A percentile compares a stretch with the other conserved stretches of the same genome.
These are phyloP conservation scores for Acipenser ruthenus DNA, from an alignment of 2,797 vertebrate species.

Conservation along the genomic window DNA sequence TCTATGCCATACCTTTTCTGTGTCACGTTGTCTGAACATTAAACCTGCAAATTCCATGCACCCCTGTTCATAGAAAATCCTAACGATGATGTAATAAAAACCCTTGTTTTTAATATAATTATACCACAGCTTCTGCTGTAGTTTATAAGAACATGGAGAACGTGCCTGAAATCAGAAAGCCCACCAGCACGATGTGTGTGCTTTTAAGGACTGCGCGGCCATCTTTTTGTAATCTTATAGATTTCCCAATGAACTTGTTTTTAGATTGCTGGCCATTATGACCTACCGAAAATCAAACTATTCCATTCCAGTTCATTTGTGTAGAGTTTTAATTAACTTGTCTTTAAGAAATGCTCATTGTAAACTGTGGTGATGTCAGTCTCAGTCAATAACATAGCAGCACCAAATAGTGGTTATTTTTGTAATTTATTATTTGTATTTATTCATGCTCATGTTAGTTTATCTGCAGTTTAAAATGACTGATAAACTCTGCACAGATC, in stretches of 20 bases:
- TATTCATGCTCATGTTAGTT: conserved; percentile 57
- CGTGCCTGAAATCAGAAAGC: too few relatives aligned
- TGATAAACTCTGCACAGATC: conserved; percentile 40
- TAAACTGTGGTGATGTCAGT: not conserved
- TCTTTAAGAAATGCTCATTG: conserved; percentile 35
- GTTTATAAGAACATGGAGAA: too few relatives aligned
- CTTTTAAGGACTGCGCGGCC: not conserved
- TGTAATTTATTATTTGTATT: conserved; percentile 43
- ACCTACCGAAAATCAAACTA: conserved; percentile 4
- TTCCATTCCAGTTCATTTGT: conserved; percentile 33
- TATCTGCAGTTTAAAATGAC: conserved; percentile 28
- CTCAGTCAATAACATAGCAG: conserved; percentile 29
- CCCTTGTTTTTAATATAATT: too few relatives aligned
- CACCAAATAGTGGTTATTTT: conserved; percentile 34
- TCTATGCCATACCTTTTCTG: too few relatives aligned
- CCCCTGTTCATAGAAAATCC: too few relatives aligned
- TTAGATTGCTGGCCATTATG: not conserved
- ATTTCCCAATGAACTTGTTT: not conserved
- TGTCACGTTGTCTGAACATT: too few relatives aligned
- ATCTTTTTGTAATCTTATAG: not conserved
- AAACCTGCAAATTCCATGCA: too few relatives aligned
- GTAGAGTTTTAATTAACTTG: conserved; percentile 39
- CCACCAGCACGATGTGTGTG: not conserved
- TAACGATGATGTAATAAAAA: too few relatives aligned
- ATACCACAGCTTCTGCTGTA: too few relatives aligned